These are phyloP conservation scores for Collichthys lucidus DNA, from an alignment of 2,113 vertebrate genomes.

Conservation along the genomic window DNA sequence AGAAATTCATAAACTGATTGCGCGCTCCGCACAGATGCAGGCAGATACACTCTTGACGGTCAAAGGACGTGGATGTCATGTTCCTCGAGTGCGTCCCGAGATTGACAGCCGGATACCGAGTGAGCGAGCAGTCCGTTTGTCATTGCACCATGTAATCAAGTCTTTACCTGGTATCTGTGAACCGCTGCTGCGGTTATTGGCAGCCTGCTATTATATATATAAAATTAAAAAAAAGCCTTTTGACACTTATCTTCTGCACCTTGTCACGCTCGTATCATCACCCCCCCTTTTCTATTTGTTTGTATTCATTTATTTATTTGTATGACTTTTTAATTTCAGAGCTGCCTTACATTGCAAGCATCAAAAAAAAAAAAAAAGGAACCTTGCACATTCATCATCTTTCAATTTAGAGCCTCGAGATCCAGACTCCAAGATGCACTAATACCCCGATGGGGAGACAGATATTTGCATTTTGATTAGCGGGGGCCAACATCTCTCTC, in stretches of 20 bases:
- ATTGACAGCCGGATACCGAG: conserved; percentile 63
- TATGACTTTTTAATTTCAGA: conserved; percentile 66
- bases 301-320: conserved; percentile 39
- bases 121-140: conserved; percentile 19
- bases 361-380: conserved; percentile 23
- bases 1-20: conserved; percentile 41
- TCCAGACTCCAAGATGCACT: conserved; percentile 68
- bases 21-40: conserved; percentile 30
- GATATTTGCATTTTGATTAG: conserved; percentile 84
- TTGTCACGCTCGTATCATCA: conserved; percentile 15
- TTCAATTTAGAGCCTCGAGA: conserved; percentile 75
- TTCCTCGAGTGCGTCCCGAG: conserved; percentile 31
- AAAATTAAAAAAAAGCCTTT: conserved; percentile 1
- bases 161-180: conserved; percentile 39
- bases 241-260: conserved; percentile 28
- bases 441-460: conserved; percentile 67
- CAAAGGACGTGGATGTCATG: conserved; percentile 51
- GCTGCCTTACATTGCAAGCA: conserved; percentile 40
- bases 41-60: conserved; percentile 41
- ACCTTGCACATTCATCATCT: conserved; percentile 78
- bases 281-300: conserved; percentile 21
- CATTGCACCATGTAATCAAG: conserved; percentile 57
- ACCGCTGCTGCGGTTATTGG: conserved; percentile 28
- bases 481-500: conserved; percentile 29
- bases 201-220: not conserved